phyloP scores from a whole-genome alignment of 2,113 vertebrate species.

The Aphyosemion australe region DNA sequence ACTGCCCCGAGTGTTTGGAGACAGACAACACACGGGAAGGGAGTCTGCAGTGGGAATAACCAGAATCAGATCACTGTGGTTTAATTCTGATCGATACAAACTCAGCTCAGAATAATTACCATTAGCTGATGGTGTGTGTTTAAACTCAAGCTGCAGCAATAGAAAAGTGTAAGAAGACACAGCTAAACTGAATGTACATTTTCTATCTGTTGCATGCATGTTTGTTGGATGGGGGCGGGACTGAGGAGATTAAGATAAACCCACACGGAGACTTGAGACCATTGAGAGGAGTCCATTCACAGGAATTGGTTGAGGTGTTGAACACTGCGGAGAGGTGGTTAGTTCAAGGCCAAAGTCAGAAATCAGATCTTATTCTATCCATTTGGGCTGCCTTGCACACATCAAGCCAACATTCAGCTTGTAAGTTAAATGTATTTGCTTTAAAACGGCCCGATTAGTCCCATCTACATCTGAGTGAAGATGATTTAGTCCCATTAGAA shows the following conservation, averaged over 20 bases:
- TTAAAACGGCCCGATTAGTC: background rate
- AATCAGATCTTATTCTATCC: constrained; percentile 53
- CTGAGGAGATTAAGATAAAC: constrained; percentile 36
- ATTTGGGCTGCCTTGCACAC: constrained; percentile 3
- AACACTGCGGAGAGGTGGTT: constrained; percentile 77
- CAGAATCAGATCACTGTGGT: constrained; percentile 33
- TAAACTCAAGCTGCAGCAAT: background rate
- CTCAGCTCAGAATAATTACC: constrained; percentile 3
- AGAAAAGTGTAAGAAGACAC: background rate
- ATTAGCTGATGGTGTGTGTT: background rate
- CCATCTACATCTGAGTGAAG: background rate
- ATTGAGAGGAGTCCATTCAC: constrained; percentile 67
- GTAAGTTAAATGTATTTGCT: background rate
- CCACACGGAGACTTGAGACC: constrained; percentile 51
- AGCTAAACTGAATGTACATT: constrained; percentile 11
- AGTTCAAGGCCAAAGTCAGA: constrained; percentile 78
- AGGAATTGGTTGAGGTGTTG: constrained; percentile 63
- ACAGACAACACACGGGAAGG: constrained; percentile 43
- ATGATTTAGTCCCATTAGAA: background rate
- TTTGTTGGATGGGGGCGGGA: constrained; percentile 17
- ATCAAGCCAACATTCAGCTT: background rate
- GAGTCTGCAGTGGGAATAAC: constrained; percentile 44
- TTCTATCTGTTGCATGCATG: constrained; percentile 6
- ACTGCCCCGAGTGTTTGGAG: constrained; percentile 57
- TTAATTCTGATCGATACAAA: background rate